Evolutionary conservation across 2,113 vertebrate genomes (phyloP), one percentile per base, ranked within the genome.

Genomic region (Chauna torquata): DNA sequence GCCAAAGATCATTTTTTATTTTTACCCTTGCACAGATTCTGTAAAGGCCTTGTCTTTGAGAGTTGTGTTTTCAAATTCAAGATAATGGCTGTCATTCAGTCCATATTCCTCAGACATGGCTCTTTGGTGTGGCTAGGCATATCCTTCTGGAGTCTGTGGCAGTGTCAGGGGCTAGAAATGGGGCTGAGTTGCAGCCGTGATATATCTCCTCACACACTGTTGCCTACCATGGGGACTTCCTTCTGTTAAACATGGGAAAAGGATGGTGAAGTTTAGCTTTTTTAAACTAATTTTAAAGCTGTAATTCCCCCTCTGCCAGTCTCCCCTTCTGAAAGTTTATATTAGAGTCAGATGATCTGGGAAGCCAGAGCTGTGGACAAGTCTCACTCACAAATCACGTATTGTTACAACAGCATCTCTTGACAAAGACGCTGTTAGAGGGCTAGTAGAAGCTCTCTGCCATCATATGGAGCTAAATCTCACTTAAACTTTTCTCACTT

Each of bases 171-270:
- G 17, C 14, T 8, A 45, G 38, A 65, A 44, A 10, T 44, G 49
- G 9, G 42, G 8, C 38, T 86, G 38, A 75, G 34, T 44, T 88
- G 34, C 8, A 84, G 16, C 68, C 74, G n/a, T 64, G 47, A 72
- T 13, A 64, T 8, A 36, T 9, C 24, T 50, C 64, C 36, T 59
- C 58, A 38, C 55, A 40, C 4, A 38, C 9, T n/a, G 8, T 8
- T 78, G 36, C 14, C n/a, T 32, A 3, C 22, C 3, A 0, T 20
- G 16, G 16, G 7, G n/a, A 55, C 38, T 71, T 52, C 30, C 7
- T 65, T 58, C 42, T 69, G 23, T 65, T 82, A 70, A 69, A n/a
- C n/a, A 45, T 22, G 7, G n/a, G 36, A 82, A 9, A 36, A 30
- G 36, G 38, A 38, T 24, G 23, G 25, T n/a, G 19, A 64, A 54